Evolutionary conservation across 2,113 vertebrate genomes (phyloP).

Genomic region (Notothenia coriiceps): DNA sequence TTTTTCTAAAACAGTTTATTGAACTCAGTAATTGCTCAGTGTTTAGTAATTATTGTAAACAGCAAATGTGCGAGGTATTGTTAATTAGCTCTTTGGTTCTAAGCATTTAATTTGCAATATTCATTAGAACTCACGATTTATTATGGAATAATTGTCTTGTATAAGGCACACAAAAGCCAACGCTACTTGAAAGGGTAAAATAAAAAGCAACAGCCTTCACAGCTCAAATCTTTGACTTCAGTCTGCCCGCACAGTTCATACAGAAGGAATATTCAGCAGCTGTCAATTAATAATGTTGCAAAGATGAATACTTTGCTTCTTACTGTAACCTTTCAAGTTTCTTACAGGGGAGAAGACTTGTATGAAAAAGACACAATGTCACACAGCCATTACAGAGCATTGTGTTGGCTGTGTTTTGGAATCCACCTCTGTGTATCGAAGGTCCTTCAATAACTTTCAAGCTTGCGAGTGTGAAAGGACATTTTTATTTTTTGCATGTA

Average conservation of each 20-base stretch:
- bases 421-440: slow-evolving; percentile 35
- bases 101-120: slow-evolving; percentile 25
- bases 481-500: slow-evolving; percentile 47
- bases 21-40: not conserved
- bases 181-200: slow-evolving; percentile 18
- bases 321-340: slow-evolving; percentile 18
- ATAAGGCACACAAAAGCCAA: slow-evolving; percentile 27
- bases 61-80: not conserved
- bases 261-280: slow-evolving; percentile 35
- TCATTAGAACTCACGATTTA: slow-evolving; percentile 16
- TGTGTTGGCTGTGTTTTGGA: slow-evolving; percentile 40
- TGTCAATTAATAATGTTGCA: slow-evolving; percentile 33
- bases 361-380: not conserved
- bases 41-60: not conserved
- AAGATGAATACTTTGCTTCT: slow-evolving; percentile 37
- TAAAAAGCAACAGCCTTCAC: slow-evolving; percentile 48
- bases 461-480: slow-evolving; percentile 32
- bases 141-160: slow-evolving; percentile 26
- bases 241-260: slow-evolving; percentile 11
- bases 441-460: slow-evolving; percentile 54
- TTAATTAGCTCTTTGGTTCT: slow-evolving; percentile 36
- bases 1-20: not conserved
- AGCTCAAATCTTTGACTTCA: slow-evolving; percentile 36
- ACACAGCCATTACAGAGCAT: slow-evolving; percentile 20
- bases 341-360: slow-evolving; percentile 2